phyloP scores from a whole-genome alignment of 2,888 invertebrate genomes.

The Drosophila borealis region DNA sequence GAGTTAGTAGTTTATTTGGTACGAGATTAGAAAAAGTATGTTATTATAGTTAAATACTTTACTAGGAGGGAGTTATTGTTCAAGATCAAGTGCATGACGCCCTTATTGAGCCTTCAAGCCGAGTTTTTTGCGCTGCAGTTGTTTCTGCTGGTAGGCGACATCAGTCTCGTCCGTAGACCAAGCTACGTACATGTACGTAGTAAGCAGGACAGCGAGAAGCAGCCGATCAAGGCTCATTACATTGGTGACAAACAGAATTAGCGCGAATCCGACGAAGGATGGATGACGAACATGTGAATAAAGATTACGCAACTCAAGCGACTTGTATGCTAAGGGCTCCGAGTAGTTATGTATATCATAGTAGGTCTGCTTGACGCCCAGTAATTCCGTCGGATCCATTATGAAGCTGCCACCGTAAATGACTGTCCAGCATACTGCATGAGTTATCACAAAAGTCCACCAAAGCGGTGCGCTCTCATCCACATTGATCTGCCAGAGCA shows the following conservation, averaged over 20 bases:
- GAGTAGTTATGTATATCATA: slow-evolving; percentile 86
- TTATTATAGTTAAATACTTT: slow-evolving; percentile 11
- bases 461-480: slow-evolving; percentile 84
- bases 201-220: slow-evolving; percentile 86
- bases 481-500: slow-evolving; percentile 87
- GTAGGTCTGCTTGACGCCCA: slow-evolving; percentile 88
- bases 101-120: slow-evolving; percentile 82
- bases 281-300: slow-evolving; percentile 88
- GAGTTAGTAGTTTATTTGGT: slow-evolving; percentile 19
- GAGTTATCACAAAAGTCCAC: slow-evolving; percentile 86
- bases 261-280: slow-evolving; percentile 87
- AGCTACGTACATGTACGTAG: slow-evolving; percentile 87
- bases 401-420: slow-evolving; percentile 88
- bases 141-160: slow-evolving; percentile 86
- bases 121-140: slow-evolving; percentile 85
- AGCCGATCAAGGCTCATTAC: slow-evolving; percentile 88
- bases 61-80: slow-evolving; percentile 3
- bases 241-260: slow-evolving; percentile 87
- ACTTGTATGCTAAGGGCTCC: slow-evolving; percentile 86
- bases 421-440: slow-evolving; percentile 86
- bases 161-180: slow-evolving; percentile 88
- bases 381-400: slow-evolving; percentile 87
- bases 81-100: not conserved
- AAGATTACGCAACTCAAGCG: slow-evolving; percentile 86
- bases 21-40: slow-evolving; percentile 26